Evolutionary conservation across 2,888 invertebrate species (phyloP), one percentile per base, ranked within the genome.

Genomic region (Cephus spinipes): DNA sequence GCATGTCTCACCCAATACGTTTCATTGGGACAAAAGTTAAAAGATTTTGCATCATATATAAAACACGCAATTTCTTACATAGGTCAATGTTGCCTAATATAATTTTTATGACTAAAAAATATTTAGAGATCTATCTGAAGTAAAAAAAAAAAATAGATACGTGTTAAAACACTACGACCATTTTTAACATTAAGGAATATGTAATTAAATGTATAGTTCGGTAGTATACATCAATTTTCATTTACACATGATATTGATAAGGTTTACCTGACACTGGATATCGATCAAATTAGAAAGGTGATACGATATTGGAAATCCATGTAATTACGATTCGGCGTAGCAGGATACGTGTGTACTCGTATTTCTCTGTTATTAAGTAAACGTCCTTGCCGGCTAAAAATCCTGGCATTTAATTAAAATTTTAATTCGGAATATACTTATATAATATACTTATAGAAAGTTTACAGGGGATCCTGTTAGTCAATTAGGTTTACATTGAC

Each of bases 1-100:
- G 86, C 86, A 85, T 83, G 84, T 79, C 82, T 68, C 71, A 31
- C n/a, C 55, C 55, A 23, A 23, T 55, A 55, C 2, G 9, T 55
- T 23, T 55, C 55, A 9, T 55, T 55, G 23, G 23, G 55, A 23
- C 9, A 23, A 55, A 55, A 55, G 23, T 55, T 55, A 23, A 23
- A 55, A 55, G 9, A 23, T 55, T 55, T 55, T 6, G 9, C 23
- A 23, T 55, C 55, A 9, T 55, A 23, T 0, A 23, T 55, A 23
- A 23, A 9, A 55, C 23, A 55, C 2, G 9, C 23, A 23, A 9
- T 23, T 23, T 55, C 9, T 1, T 9, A 15, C 6, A 6, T 40
- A 15, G 15, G 6, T 15, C 1, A 40, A 15, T 36, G 1, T 40
- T 40, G 40, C 40, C 1, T 40, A 23, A 40, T 15, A 15, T 40